Evolutionary conservation across 64 coral and sea anemone species (phyloP), one percentile per base, ranked within the genome.

Genomic region (Montipora foliosa): DNA sequence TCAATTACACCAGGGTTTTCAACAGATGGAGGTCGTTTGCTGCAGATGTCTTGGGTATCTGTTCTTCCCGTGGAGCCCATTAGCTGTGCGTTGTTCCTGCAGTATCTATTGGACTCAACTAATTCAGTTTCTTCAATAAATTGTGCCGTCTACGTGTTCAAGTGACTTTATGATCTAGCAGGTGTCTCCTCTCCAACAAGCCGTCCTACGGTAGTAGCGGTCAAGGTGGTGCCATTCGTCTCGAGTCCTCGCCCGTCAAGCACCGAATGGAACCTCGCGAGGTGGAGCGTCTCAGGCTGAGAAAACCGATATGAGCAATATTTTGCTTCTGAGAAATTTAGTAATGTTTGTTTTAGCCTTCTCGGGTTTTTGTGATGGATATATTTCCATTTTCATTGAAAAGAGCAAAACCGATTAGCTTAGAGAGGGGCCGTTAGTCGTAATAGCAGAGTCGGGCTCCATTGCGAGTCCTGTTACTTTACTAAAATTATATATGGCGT

Each of bases 341-440:
- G 14, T 78, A 3, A 50, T 78, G 14, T 78, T 87, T 67, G 91
- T 93, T 21, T 59, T 87, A 21, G 76, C 82, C 6, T 93, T 87
- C 44, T 78, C 71, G 5, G 91, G 91, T 13, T 87, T 93, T 89
- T 79, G 37, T 37, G 37, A 37, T 37, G 37, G 37, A 37, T 37
- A 37, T 37, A 37, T 37, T 37, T 37, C 37, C 2, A 82, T 94
- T 24, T 77, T 89, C 12, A 94, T 94, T 29, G 21, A 59, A 6
- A 94, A 79, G 4, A 83, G 87, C 37, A 94, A 94, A 64, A 48
- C 92, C 9, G 86, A 94, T 67, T 78, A 82, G 21, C 45, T 94
- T 14, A 94, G 92, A n/a, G 86, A 94, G 4, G 78, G 86, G 21
- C 49, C 82, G 47, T 64, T 79, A 4, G 49, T 83, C 3, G 69